Evolutionary conservation across 2,888 invertebrate species (phyloP).

Genomic region (Parelbella ahira): DNA sequence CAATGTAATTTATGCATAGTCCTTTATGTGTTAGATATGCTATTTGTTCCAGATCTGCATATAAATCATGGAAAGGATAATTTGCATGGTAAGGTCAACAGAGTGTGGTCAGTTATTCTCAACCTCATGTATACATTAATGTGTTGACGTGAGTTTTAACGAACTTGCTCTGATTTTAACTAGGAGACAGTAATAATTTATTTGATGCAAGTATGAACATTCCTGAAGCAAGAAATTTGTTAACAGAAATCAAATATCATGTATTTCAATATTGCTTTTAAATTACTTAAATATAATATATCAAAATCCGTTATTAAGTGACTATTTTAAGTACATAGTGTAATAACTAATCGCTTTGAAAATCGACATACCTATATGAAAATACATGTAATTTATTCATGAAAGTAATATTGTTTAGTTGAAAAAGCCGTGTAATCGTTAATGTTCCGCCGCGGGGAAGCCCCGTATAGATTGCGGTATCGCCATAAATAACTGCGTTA

Average conservation of each 20-base stretch:
- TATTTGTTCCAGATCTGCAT: slow-evolving; percentile 19
- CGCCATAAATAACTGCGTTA: slow-evolving; percentile 76
- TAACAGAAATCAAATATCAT: too few relatives aligned
- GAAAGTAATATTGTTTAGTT: slow-evolving; percentile 73
- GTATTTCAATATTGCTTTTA: too few relatives aligned
- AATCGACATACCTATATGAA: too few relatives aligned
- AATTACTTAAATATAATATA: too few relatives aligned
- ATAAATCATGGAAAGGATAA: slow-evolving; percentile 18
- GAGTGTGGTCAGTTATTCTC: slow-evolving; percentile 3
- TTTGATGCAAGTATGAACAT: too few relatives aligned
- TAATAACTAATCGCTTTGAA: too few relatives aligned
- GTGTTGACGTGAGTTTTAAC: too few relatives aligned
- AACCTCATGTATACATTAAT: slow-evolving; percentile 1
- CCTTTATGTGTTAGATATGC: slow-evolving; percentile 17
- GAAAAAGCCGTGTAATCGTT: slow-evolving; percentile 69
- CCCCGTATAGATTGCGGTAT: slow-evolving; percentile 77
- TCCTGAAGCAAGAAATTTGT: too few relatives aligned
- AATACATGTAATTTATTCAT: slow-evolving; percentile 64
- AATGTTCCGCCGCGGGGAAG: slow-evolving; percentile 69
- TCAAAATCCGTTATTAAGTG: too few relatives aligned
- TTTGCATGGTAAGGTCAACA: slow-evolving; percentile 22
- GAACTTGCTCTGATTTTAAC: too few relatives aligned
- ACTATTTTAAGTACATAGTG: too few relatives aligned
- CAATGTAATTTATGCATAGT: slow-evolving; percentile 22
- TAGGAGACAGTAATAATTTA: too few relatives aligned